Evolutionary conservation across 2,113 vertebrate genomes (phyloP), one percentile per base, ranked within the genome.

Genomic region (Crotophaga sulcirostris): DNA sequence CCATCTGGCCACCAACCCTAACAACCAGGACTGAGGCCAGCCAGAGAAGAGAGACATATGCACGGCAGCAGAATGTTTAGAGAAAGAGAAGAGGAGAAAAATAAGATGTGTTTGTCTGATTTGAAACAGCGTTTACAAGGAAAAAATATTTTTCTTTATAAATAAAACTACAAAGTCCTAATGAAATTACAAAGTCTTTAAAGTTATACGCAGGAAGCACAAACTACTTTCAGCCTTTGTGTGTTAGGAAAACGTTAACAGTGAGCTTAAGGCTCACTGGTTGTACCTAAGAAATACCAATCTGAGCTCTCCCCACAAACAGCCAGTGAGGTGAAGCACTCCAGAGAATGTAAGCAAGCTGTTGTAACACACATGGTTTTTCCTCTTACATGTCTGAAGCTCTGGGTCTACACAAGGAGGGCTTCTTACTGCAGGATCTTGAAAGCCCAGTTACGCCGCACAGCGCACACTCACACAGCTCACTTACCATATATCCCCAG

Each of bases 401-500:
- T 89, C 77, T 89, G 70, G 28, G 69, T 58, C 59, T 62, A 55
- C 56, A 75, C 67, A 74, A 73, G 44, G 36, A 79, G 90, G 42
- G 56, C 62, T 45, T 90, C 64, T 72, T 44, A 40, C 60, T 29
- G 10, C 76, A 56, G 24, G 51, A 34, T 29, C 69, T 28, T 9
- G 6, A 84, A 52, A 87, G 60, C 68, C 68, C 72, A 62, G 64
- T 1, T 60, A 76, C 28, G 51, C 19, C 5, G 1, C 69, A 34
- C 25, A 60, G 45, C 4, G 0, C 51, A 66, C 55, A 36, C 73
- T 54, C 23, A 36, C n/a, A 20, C 16, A 24, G 51, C 87, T 63
- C 56, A 98, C 99, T 98, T 98, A 99, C 99, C 99, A 98, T 99
- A 99, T 99, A 98, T 97, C 98, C 99, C 99, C 99, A 99, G 98